Evolutionary conservation across 2,888 invertebrate genomes (phyloP).

Genomic region (Callosobruchus maculatus): DNA sequence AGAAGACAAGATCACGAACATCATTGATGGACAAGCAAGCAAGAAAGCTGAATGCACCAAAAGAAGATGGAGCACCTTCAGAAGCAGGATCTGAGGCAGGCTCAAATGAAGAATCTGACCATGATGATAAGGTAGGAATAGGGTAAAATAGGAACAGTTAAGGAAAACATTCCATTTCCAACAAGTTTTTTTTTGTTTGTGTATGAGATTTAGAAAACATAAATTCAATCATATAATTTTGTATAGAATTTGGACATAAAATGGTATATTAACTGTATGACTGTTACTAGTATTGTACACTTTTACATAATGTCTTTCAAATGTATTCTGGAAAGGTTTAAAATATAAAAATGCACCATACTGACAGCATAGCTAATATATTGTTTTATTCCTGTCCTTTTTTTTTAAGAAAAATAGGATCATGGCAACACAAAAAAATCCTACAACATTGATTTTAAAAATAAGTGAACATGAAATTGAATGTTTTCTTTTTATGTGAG

Average conservation of each 20-base stretch:
- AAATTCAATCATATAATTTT: no score
- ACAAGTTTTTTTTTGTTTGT: background rate
- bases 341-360: no score
- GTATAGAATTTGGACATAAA: no score
- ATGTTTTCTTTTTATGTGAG: background rate
- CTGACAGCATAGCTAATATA: no score
- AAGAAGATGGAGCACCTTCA: slow-evolving; percentile 66
- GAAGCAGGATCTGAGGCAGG: slow-evolving; percentile 83
- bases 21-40: slow-evolving; percentile 90
- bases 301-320: no score
- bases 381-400: no score
- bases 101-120: slow-evolving; percentile 82
- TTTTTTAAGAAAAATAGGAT: background rate
- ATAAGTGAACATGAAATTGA: background rate
- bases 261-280: no score
- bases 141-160: background rate
- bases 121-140: slow-evolving; percentile 79
- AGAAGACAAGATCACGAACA: slow-evolving; percentile 87
- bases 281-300: no score
- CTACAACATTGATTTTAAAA: no score
- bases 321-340: no score
- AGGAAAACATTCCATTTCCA: background rate
- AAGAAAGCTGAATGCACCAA: slow-evolving; percentile 61
- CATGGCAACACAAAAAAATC: background rate
- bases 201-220: no score